Evolutionary conservation across 2,888 invertebrate species (phyloP).

Genomic region (Clitarchus hookeri): DNA sequence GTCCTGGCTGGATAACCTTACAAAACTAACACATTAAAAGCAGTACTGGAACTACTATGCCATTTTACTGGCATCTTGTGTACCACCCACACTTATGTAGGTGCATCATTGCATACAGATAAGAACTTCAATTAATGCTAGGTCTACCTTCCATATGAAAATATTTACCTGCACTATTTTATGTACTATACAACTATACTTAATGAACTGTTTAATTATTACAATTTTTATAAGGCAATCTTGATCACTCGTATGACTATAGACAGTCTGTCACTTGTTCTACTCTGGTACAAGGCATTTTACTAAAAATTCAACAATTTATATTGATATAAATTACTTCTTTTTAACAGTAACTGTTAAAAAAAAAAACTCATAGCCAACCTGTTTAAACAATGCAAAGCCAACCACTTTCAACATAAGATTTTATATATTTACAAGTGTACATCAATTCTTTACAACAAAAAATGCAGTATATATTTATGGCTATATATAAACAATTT

Average conservation of each 20-base stretch:
- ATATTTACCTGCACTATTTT: background rate
- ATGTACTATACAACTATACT: background rate
- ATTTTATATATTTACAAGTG: background rate
- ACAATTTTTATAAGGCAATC: background rate
- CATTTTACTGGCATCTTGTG: too few species aligned
- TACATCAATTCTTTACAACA: background rate
- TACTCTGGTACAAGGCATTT: background rate
- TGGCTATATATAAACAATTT: background rate
- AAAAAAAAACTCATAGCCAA: background rate
- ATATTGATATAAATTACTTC: background rate
- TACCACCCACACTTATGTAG: too few species aligned
- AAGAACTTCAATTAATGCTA: background rate
- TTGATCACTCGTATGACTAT: background rate
- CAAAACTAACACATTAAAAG: too few species aligned
- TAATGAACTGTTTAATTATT: background rate
- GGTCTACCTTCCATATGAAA: background rate
- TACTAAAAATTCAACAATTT: background rate
- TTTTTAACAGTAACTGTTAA: background rate
- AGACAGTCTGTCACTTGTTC: background rate
- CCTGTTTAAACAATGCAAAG: background rate
- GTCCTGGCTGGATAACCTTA: too few species aligned
- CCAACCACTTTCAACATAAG: constrained; percentile 5
- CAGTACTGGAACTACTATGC: too few species aligned
- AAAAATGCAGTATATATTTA: background rate
- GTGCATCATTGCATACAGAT: background rate